A percentile compares a stretch with the other conserved stretches of the same genome.
Evolutionary conservation across 2,888 invertebrate genomes (phyloP).

Genomic region (Sthenelais limicola): DNA sequence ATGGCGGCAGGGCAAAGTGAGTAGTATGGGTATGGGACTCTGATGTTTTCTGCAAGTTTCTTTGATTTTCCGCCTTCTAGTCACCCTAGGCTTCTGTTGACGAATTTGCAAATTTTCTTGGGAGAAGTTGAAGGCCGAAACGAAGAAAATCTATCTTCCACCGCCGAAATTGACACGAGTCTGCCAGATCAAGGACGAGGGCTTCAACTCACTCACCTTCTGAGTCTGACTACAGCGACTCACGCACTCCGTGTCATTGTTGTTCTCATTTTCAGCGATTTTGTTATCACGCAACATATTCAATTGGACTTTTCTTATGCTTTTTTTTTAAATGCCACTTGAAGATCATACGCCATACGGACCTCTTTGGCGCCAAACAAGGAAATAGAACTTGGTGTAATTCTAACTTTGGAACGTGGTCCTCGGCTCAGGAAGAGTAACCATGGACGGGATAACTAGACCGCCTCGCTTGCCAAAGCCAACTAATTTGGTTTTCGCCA

Average conservation of each 20-base stretch:
- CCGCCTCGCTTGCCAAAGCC: conserved; percentile 26
- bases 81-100: not conserved
- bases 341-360: too few species aligned
- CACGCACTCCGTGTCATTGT: too few species aligned
- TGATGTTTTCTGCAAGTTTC: conserved; percentile 10
- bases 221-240: too few species aligned
- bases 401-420: too few species aligned
- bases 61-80: conserved; percentile 18
- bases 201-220: too few species aligned
- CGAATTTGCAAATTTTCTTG: not conserved
- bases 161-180: not conserved
- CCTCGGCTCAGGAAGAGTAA: too few species aligned
- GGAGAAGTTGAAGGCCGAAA: conserved; percentile 28
- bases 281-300: too few species aligned
- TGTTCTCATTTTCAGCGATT: too few species aligned
- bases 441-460: too few species aligned
- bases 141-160: not conserved
- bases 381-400: conserved; percentile 12
- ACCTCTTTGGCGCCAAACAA: too few species aligned
- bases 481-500: conserved; percentile 6
- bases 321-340: too few species aligned
- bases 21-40: not conserved
- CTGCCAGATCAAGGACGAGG: not conserved
- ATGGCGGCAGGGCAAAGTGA: conserved; percentile 36
- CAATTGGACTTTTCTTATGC: too few species aligned